Percentiles rank a stretch among this genome's conserved stretches.
These are phyloP conservation scores for Jordanella pulchra DNA, from an alignment of 2,797 vertebrate species.

Conservation along the genomic window DNA sequence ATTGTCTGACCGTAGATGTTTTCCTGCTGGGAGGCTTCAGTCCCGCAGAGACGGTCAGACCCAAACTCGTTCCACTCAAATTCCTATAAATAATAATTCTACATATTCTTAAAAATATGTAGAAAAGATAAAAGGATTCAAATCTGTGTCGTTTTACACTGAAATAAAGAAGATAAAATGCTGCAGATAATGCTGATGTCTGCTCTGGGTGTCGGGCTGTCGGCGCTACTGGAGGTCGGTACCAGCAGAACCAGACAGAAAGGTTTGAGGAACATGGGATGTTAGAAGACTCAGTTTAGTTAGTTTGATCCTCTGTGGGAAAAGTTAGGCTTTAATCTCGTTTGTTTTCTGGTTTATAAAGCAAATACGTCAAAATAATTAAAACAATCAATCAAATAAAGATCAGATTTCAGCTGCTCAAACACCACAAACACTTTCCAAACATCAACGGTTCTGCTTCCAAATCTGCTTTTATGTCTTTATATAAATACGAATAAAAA, in stretches of 20 bases:
- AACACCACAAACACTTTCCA: no score
- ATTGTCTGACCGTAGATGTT: neutral
- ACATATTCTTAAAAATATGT: no score
- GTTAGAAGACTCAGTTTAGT: no score
- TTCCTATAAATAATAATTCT: no score
- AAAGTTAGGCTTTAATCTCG: no score
- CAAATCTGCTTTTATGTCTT: neutral
- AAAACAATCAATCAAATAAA: neutral
- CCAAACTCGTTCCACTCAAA: neutral
- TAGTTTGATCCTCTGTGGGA: no score
- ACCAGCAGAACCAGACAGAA: neutral
- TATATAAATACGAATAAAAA: neutral
- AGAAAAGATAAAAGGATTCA: neutral
- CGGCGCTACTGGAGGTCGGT: neutral
- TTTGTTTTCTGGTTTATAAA: no score
- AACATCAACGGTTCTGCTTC: neutral
- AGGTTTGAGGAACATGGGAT: no score
- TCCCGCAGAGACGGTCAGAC: neutral
- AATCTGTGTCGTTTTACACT: neutral
- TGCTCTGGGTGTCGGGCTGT: no score
- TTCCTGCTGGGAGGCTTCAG: neutral
- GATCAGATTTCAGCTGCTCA: no score
- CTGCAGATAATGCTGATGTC: neutral
- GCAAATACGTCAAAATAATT: neutral
- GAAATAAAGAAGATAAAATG: neutral